Evolutionary conservation across 2,888 invertebrate genomes (phyloP), one percentile per base, ranked within the genome.

Genomic region (Balanococcus diminutus): DNA sequence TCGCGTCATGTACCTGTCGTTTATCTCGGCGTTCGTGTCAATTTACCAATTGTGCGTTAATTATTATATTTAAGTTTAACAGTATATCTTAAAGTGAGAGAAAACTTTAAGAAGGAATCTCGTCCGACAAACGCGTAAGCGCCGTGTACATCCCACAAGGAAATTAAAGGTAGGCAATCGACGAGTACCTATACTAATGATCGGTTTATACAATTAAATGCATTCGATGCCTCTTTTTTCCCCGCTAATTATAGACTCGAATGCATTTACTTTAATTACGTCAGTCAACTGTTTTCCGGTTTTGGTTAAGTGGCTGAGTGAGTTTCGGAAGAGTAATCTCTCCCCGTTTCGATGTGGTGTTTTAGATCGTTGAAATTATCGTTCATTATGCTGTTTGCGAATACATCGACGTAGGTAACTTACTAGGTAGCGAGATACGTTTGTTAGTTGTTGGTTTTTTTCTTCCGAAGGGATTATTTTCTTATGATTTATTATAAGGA

Each of bases 191-290:
- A 67, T 67, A 67, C 67, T 79, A 79, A 79, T 79, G 75, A 79
- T 36, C 19, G 75, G 75, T 79, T 79, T 79, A 79, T 36, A 79
- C 75, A 79, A 79, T 79, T 79, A 79, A 79, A 79, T 79, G 75
- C 36, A 79, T 79, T 79, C 36, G 75, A 79, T 67, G 67, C 31
- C 75, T 79, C 75, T 36, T 79, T 79, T 79, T 79, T 79, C 36
- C n/a, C 36, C 75, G 36, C 75, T 79, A 79, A 79, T 79, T 79
- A 79, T 79, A 79, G 75, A 79, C 75, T 36, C 19, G n/a, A 79
- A 79, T 36, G 75, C 75, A 79, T 79, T 79, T 79, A 79, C 75
- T 19, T 79, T 36, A 36, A 79, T 79, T 79, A 79, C 75, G 75
- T 36, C 32, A 32, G 75, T 79, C 32, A 25, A 31, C 25, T 79